phyloP scores from a whole-genome alignment of 1,140 invertebrate species.

The Papilio polyxenes region DNA sequence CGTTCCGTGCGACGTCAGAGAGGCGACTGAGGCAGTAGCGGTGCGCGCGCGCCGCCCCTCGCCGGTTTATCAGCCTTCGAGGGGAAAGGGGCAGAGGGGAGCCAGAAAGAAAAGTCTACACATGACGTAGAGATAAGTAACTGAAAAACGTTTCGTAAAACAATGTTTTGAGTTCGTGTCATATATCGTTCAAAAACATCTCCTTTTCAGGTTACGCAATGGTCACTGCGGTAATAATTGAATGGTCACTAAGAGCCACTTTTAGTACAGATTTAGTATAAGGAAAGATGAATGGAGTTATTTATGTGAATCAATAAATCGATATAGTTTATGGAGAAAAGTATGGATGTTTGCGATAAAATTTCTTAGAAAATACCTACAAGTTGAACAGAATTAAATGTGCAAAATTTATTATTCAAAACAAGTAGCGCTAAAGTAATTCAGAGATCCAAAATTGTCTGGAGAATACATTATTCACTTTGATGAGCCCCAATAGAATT shows the following conservation, averaged over 20 bases:
- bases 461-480: slow-evolving; percentile 35
- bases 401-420: slow-evolving; percentile 17
- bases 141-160: slow-evolving; percentile 49
- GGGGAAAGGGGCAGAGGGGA: slow-evolving; percentile 52
- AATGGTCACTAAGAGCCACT: too few relatives aligned
- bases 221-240: too few relatives aligned
- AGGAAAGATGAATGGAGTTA: too few relatives aligned
- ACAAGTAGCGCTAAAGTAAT: not conserved
- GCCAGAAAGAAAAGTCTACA: slow-evolving; percentile 66
- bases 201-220: not conserved
- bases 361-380: too few relatives aligned
- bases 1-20: slow-evolving; percentile 47
- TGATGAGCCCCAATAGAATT: slow-evolving; percentile 26
- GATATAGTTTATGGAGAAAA: too few relatives aligned
- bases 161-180: slow-evolving; percentile 43
- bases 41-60: slow-evolving; percentile 68
- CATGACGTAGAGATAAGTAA: slow-evolving; percentile 70
- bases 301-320: too few relatives aligned
- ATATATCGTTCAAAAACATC: not conserved
- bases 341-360: too few relatives aligned
- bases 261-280: too few relatives aligned
- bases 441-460: slow-evolving; percentile 11
- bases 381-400: not conserved
- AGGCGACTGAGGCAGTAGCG: slow-evolving; percentile 61
- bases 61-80: slow-evolving; percentile 72